phyloP scores from a whole-genome alignment of 1,140 invertebrate genomes.

The Plectrocnemia conspersa region DNA sequence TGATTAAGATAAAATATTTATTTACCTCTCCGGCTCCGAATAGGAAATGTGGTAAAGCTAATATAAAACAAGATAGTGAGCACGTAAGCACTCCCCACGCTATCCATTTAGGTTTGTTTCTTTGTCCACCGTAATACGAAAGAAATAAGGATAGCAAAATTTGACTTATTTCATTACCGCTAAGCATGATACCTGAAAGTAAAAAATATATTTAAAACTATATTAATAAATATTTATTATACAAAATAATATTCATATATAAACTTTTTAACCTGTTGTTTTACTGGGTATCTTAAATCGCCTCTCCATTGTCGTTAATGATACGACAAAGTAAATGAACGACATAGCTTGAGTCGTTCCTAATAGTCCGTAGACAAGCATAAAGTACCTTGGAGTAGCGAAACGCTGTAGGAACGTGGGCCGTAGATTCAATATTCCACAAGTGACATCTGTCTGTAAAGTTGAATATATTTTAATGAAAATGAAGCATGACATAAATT shows the following conservation, averaged over 20 bases:
- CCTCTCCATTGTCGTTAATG: constrained; percentile 65
- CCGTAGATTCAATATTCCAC: constrained; percentile 58
- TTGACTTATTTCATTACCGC: constrained; percentile 68
- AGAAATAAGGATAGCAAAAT: constrained; percentile 58
- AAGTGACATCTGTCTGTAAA: constrained; percentile 40
- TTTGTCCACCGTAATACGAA: constrained; percentile 56
- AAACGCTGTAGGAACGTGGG: constrained; percentile 60
- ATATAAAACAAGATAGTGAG: constrained; percentile 59
- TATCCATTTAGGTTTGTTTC: constrained; percentile 62
- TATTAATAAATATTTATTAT: constrained; percentile 3
- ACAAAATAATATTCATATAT: neutral
- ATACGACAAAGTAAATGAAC: constrained; percentile 64
- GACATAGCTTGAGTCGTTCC: constrained; percentile 68
- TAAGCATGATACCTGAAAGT: constrained; percentile 60
- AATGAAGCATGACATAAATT: neutral
- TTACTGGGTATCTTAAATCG: constrained; percentile 67
- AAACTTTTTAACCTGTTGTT: constrained; percentile 56
- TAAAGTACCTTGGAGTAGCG: constrained; percentile 58
- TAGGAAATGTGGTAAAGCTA: constrained; percentile 63
- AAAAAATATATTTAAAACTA: constrained; percentile 18
- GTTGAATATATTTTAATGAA: neutral
- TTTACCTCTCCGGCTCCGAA: constrained; percentile 60
- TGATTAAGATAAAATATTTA: constrained; percentile 40
- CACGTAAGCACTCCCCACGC: constrained; percentile 60
- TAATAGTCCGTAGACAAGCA: constrained; percentile 60